phyloP scores from a whole-genome alignment of 2,888 invertebrate genomes.

The Erpobdella octoculata region DNA sequence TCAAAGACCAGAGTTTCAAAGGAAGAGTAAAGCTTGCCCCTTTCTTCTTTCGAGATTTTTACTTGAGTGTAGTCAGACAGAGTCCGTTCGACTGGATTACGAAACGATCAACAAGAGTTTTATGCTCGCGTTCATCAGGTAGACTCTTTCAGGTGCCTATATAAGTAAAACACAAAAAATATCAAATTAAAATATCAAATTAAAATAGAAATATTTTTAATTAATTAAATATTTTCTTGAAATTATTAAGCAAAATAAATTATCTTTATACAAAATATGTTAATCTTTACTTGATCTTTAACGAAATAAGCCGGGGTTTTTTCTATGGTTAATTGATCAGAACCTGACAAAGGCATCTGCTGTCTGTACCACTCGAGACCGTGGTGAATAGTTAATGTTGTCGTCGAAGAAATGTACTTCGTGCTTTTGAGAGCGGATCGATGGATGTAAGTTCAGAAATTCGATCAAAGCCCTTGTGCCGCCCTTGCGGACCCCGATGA shows the following conservation, averaged over 20 bases:
- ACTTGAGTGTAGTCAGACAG: constrained; percentile 96
- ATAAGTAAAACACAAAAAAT: background rate
- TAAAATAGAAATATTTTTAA: background rate
- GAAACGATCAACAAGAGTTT: constrained; percentile 79
- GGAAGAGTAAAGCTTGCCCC: constrained; percentile 34
- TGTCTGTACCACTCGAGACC: constrained; percentile 82
- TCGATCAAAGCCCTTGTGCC: constrained; percentile 51
- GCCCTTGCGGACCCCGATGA: constrained; percentile 52
- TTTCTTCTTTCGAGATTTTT: constrained; percentile 57
- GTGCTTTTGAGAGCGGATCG: constrained; percentile 81
- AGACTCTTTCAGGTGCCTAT: constrained; percentile 70
- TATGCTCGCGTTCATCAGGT: constrained; percentile 84
- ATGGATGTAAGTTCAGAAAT: constrained; percentile 52
- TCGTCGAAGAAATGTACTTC: constrained; percentile 86
- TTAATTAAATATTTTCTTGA: background rate
- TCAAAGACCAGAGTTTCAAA: constrained; percentile 52
- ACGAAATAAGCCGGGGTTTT: constrained; percentile 97
- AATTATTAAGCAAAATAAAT: background rate
- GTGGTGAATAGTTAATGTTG: constrained; percentile 67
- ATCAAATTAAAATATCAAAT: background rate
- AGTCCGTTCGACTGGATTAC: constrained; percentile 91
- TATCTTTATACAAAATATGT: background rate
- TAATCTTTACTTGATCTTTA: constrained; percentile 69
- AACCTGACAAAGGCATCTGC: constrained; percentile 86
- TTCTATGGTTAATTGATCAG: constrained; percentile 86